Evolutionary conservation across 2,797 vertebrate species (phyloP), one percentile per base, ranked within the genome.

Genomic region (Podargus strigoides): DNA sequence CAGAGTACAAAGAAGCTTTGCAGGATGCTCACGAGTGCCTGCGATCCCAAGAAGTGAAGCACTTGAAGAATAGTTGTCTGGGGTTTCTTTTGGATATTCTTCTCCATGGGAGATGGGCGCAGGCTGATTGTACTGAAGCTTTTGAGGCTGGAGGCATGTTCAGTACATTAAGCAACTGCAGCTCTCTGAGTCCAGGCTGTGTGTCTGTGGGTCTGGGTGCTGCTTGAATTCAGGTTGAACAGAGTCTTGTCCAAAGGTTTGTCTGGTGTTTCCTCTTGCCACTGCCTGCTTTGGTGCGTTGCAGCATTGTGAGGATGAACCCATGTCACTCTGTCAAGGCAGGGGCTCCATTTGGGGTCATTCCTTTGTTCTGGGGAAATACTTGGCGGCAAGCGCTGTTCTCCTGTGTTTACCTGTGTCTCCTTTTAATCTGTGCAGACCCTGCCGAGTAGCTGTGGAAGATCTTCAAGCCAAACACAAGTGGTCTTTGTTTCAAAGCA

Each of bases 401-500:
- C 46, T 73, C 42, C 50, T 52, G 11, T 84, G 52, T 85, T 89
- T 94, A 96, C 86, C 77, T 91, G 73, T 68, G 69, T 94, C 42
- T 91, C 47, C n/a, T 75, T 93, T 92, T 89, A 87, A 84, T 89
- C 92, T 75, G 10, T 26, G 47, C 70, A 87, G 87, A 73, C 90
- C 74, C 79, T 83, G 88, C 92, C 2, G 73, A 56, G 85, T 72
- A 92, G 77, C 91, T 59, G 85, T 62, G 94, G 76, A 94, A 89
- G 91, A 93, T 94, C 88, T 83, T 85, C 63, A 80, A 79, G 74
- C 74, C 85, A 93, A 93, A 82, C 82, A 95, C 89, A 95, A 94
- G 87, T 91, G 89, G 86, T 83, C 95, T 97, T 96, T 94, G 94
- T 97, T 96, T 92, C 70, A 81, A 89, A 93, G 91, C 91, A 95